phyloP scores from a whole-genome alignment of 2,888 invertebrate species.

The Masnerella sp. region DNA sequence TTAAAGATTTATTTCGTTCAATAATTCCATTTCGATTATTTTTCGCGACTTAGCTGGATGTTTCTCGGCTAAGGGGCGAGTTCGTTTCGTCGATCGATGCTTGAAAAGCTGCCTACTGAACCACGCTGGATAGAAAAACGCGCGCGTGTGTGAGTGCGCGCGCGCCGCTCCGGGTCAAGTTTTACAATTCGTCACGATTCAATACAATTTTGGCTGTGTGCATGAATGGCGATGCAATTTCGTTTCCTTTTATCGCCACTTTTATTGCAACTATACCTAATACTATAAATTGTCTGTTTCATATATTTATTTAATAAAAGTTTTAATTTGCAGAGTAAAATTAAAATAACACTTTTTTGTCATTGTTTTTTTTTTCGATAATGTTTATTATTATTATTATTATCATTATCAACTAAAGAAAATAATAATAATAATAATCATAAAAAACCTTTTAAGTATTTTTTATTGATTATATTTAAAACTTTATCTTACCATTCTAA shows the following conservation, averaged over 20 bases:
- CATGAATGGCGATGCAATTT: conserved; percentile 38
- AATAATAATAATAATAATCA: too few relatives aligned
- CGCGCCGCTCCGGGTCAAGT: conserved; percentile 41
- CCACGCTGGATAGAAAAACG: conserved; percentile 26
- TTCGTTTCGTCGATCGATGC: conserved; percentile 45
- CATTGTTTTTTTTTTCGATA: too few relatives aligned
- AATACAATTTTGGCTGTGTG: conserved; percentile 37
- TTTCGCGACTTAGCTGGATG: conserved; percentile 32
- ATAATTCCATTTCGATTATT: conserved; percentile 51
- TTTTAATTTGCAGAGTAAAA: too few relatives aligned
- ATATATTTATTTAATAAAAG: too few relatives aligned
- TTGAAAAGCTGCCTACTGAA: conserved; percentile 45
- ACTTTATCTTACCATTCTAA: too few relatives aligned
- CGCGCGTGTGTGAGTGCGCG: conserved; percentile 14
- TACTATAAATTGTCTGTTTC: conserved; percentile 2
- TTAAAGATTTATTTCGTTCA: too few relatives aligned
- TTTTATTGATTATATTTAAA: too few relatives aligned
- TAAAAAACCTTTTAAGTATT: conserved; percentile 6
- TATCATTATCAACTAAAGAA: too few relatives aligned
- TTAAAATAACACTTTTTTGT: too few relatives aligned
- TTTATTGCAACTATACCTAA: conserved; percentile 10
- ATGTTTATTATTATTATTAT: too few relatives aligned
- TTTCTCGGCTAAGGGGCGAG: conserved; percentile 23
- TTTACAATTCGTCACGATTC: conserved; percentile 52
- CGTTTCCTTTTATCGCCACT: conserved; percentile 33